Evolutionary conservation across 2,113 vertebrate genomes (phyloP), one percentile per base, ranked within the genome.

Genomic region (Noturus placidus): DNA sequence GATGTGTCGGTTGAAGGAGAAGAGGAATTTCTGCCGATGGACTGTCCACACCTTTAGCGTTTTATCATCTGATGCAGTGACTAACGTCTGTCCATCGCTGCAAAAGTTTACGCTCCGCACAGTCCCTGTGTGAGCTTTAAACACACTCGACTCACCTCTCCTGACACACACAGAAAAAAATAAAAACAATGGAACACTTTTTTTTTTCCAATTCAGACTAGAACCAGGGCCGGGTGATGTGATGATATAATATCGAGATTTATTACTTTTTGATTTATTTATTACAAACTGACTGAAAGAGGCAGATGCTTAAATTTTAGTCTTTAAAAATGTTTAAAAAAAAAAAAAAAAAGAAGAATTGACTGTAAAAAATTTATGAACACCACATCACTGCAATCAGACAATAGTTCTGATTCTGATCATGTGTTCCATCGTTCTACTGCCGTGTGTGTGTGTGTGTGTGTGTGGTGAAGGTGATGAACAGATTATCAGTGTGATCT

Each of bases 21-120:
- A 98, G 1, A 99, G 94, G 89, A 99, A 99, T 90, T 97, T 99
- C 92, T 99, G 98, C 72, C 98, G 95, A 92, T 99, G 98, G 70
- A 98, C 96, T 0, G 95, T 96, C 98, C 98, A 99, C 86, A 99
- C 96, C 94, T 99, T 99, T 88, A 99, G 54, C 13, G 97, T 97
- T 92, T 99, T 99, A 94, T 99, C 98, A 27, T 99, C 97, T 0
- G 98, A 99, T 30, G 97, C 96, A 2, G 98, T 99, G 89, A 99
- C 95, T 22, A 99, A 89, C 52, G 92, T 96, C 92, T 98, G 98
- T 50, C 98, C 97, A 1, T 99, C 98, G 0, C 89, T 93, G 80
- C 97, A 98, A 93, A 99, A 99, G 91, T 95, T 94, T 72, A 99
- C 97, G 0, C 97, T 97, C 84, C 98, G 96, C 70, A 99, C 97